These are phyloP conservation scores for Pelodiscus sinensis DNA, from an alignment of 2,113 vertebrate genomes.

Conservation along the genomic window DNA sequence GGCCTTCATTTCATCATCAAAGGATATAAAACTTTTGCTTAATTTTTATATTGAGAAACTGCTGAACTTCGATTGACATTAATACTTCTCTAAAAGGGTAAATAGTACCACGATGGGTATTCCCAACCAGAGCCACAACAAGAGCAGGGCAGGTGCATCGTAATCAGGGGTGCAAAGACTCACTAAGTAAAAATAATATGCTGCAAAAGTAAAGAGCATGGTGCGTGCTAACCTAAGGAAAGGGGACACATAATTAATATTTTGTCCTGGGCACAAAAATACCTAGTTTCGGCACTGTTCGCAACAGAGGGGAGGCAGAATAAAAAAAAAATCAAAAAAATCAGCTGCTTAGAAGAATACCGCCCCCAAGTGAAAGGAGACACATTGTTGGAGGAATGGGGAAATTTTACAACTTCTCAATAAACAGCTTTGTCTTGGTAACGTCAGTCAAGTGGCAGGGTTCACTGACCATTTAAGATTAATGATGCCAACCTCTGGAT, in stretches of 20 bases:
- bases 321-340: neutral
- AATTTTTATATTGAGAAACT: neutral
- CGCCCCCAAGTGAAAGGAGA: fast-evolving
- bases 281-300: too few species aligned
- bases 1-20: neutral
- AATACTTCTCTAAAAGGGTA: neutral
- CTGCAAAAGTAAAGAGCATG: too few species aligned
- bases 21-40: neutral
- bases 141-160: too few species aligned
- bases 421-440: neutral
- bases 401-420: neutral
- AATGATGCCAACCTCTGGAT: neutral
- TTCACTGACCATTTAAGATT: neutral
- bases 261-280: too few species aligned
- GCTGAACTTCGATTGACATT: neutral
- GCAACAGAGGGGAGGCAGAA: neutral
- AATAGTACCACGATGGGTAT: neutral
- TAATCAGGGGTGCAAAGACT: too few species aligned
- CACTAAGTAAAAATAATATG: too few species aligned
- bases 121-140: neutral
- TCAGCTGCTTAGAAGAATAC: neutral
- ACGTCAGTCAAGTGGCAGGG: neutral
- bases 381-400: neutral
- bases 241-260: too few species aligned
- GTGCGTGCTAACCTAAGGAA: too few species aligned